Base-by-base conservation (phyloP, 2,888 invertebrate genomes). In the Eueremaeus valkanovi region DNA sequence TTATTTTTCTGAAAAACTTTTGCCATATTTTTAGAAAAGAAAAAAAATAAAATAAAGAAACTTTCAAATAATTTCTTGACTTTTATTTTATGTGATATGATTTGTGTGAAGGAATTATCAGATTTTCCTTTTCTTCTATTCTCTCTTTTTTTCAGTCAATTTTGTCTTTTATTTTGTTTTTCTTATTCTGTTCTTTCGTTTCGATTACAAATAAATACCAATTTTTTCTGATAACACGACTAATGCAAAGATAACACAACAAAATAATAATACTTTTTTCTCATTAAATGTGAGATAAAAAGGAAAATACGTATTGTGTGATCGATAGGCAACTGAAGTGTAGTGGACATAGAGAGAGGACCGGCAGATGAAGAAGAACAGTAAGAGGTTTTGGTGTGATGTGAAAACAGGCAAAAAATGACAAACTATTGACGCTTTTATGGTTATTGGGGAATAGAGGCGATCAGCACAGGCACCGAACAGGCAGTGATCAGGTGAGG, bases 261-360 rank as follows among this genome's bases (percentile, higher is more conserved):
- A 55, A 24, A 63, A 63, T 63, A 63, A 63, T 63, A 63, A 63
- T 63, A 63, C 63, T 63, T 63, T 63, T 63, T 63, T 63, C 63
- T 63, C 63, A 63, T 63, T 63, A 63, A 27, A 63, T 63, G 33
- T 21, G 31, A 61, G 16, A 33, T 18, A 5, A 8, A 8, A 27
- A 27, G 11, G 8, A 3, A 24, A 27, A 55, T 9, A 55, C 24
- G 21, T 63, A 58, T 31, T 31, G 27, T 63, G 31, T 63, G 63
- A 63, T 63, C 63, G 63, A 63, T 63, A 63, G 63, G 8, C 36
- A 36, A 63, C 21, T 33, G 18, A 33, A 63, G 33, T 33, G 36
- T 31, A 63, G 63, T 63, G 63, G 63, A 63, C 63, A 63, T 31
- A 24, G 11, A n/a, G n/a, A 55, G 0, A 55, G 55, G 24, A 55